phyloP scores from a whole-genome alignment of 2,113 vertebrate species.

The Paradoxurus hermaphroditus region DNA sequence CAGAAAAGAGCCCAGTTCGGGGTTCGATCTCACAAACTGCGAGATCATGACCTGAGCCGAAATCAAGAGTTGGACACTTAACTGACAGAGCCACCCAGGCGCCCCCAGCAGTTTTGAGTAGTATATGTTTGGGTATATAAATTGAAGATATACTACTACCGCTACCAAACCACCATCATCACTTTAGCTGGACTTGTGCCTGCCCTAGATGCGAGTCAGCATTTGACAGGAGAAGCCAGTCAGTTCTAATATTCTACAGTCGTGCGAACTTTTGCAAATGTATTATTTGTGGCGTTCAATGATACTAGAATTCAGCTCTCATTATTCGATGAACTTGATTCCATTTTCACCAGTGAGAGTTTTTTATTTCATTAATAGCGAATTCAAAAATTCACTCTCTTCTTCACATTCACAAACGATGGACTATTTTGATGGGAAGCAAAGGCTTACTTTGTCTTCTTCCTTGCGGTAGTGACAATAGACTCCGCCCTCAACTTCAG shows the following conservation, averaged over 20 bases:
- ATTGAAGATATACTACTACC: background rate
- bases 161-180: background rate
- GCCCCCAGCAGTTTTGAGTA: background rate
- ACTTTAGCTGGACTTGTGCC: background rate
- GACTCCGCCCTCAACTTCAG: background rate
- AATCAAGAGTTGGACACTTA: too few species aligned
- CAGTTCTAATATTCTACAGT: background rate
- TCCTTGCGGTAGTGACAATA: background rate
- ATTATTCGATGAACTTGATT: background rate
- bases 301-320: background rate
- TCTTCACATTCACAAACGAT: background rate
- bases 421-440: background rate
- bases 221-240: conserved; percentile 59
- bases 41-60: too few species aligned
- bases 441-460: background rate
- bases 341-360: background rate
- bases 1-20: too few species aligned
- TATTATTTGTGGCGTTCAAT: background rate
- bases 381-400: background rate
- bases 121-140: background rate
- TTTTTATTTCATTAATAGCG: background rate
- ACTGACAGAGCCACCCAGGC: too few species aligned
- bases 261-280: background rate
- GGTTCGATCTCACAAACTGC: too few species aligned
- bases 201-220: conserved; percentile 64